phyloP scores from a whole-genome alignment of 1,140 invertebrate species.

The Megalopta genalis region DNA sequence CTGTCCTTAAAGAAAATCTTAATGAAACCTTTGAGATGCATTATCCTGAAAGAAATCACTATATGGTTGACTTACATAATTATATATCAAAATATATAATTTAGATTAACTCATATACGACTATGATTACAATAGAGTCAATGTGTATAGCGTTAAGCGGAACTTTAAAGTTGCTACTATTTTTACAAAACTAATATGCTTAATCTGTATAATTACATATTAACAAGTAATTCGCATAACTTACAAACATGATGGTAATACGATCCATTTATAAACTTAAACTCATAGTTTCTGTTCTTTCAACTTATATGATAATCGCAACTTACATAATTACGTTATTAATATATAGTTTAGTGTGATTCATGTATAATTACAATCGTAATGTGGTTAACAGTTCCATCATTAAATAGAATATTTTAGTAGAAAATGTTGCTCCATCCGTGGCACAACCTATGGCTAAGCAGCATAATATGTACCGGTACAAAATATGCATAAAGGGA shows the following conservation, averaged over 20 bases:
- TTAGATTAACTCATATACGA: conserved; percentile 30
- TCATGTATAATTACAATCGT: conserved; percentile 43
- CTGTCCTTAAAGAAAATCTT: conserved; percentile 19
- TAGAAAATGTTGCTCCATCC: conserved; percentile 48
- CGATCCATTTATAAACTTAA: conserved; percentile 33
- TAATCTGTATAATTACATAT: conserved; percentile 45
- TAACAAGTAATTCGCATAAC: conserved; percentile 43
- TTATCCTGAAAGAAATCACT: conserved; percentile 20
- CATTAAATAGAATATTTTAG: conserved; percentile 56
- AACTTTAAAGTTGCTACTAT: conserved; percentile 41
- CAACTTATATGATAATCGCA: conserved; percentile 25
- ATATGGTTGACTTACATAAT: conserved; percentile 13
- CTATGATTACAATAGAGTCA: conserved; percentile 18
- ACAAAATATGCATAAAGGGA: conserved; percentile 36
- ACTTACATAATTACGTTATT: conserved; percentile 39
- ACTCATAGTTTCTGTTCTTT: conserved; percentile 32
- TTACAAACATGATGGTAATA: conserved; percentile 39
- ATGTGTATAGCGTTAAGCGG: conserved; percentile 15
- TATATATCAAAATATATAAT: conserved; percentile 48
- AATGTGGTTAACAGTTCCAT: conserved; percentile 56
- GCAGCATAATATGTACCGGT: conserved; percentile 58
- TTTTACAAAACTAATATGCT: conserved; percentile 45
- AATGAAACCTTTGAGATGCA: not conserved
- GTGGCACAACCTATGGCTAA: conserved; percentile 64
- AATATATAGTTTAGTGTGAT: conserved; percentile 35